phyloP scores from a whole-genome alignment of 2,888 invertebrate genomes.

The Crepidodera aurea region DNA sequence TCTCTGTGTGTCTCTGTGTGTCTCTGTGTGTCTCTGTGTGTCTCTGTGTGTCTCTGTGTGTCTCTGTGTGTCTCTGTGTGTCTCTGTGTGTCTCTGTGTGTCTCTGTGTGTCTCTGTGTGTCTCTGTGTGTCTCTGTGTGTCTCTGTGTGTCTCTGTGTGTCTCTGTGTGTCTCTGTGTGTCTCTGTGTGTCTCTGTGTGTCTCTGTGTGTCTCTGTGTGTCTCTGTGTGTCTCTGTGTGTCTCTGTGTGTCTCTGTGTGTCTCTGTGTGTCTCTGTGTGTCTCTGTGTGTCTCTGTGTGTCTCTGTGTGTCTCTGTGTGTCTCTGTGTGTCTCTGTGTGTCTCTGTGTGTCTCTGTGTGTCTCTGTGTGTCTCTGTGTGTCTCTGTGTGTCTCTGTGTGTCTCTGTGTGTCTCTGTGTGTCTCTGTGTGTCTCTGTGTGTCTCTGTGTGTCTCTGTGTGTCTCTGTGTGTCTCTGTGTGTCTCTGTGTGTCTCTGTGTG shows the following conservation, averaged over 20 bases:
- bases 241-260: background rate
- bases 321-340: background rate
- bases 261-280: background rate
- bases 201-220: background rate
- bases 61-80: background rate
- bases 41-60: background rate
- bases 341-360: background rate
- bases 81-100: background rate
- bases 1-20: background rate
- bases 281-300: background rate
- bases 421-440: background rate
- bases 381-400: background rate
- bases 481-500: background rate
- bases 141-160: background rate
- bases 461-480: background rate
- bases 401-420: background rate
- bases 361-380: background rate
- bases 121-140: background rate
- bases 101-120: background rate
- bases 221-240: background rate
- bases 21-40: background rate
- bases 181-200: background rate
- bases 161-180: background rate
- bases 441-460: background rate
- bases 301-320: background rate